Percentiles rank a stretch among this genome's conserved stretches.
Evolutionary conservation across 2,888 invertebrate species (phyloP).

Genomic region (Amblyteles armatorius): DNA sequence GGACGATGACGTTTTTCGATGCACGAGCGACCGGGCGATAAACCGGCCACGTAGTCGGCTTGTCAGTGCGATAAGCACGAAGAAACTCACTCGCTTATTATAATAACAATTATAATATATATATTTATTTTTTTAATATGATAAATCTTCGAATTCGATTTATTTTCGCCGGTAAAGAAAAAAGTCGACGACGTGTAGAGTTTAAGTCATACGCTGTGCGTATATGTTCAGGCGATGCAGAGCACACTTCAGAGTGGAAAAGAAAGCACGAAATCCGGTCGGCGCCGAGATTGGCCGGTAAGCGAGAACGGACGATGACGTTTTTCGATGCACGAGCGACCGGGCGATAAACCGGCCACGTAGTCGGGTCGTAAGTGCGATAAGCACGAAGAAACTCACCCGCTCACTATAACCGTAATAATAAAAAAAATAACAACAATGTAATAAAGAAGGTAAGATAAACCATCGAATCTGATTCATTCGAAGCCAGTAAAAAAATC

Average conservation of each 20-base stretch:
- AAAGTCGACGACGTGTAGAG: too few species aligned
- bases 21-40: not conserved
- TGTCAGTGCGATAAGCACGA: constrained; percentile 18
- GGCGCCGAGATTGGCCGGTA: not conserved
- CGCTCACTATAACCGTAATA: not conserved
- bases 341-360: not conserved
- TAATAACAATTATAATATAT: not conserved
- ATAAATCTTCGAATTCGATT: too few species aligned
- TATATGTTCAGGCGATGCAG: too few species aligned
- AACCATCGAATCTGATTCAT: constrained; percentile 3
- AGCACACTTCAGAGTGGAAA: not conserved
- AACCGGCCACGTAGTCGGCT: not conserved
- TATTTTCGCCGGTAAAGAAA: too few species aligned
- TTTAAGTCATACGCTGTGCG: too few species aligned
- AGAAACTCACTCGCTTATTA: not conserved
- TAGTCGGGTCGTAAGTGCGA: constrained; percentile 13
- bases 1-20: not conserved
- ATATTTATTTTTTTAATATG: too few species aligned
- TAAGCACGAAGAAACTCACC: constrained; percentile 14
- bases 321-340: not conserved
- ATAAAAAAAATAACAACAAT: not conserved
- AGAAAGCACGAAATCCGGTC: not conserved
- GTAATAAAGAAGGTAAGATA: not conserved
- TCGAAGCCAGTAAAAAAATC: not conserved
- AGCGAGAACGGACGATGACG: not conserved